These are phyloP conservation scores for Papilio elwesi DNA, from an alignment of 2,888 invertebrate species.

Conservation along the genomic window DNA sequence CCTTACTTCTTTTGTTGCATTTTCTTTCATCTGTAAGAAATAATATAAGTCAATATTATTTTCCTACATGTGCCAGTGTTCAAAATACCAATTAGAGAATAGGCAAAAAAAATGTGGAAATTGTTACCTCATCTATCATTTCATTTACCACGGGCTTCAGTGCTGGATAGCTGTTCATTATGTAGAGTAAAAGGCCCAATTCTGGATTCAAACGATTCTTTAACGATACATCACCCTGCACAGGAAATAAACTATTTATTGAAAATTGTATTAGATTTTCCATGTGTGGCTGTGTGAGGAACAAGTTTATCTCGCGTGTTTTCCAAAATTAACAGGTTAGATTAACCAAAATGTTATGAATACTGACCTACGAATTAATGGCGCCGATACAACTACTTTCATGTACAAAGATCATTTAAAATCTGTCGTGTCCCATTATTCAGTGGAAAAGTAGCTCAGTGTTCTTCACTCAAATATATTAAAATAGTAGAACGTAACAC, in stretches of 20 bases:
- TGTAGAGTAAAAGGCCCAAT: constrained; percentile 72
- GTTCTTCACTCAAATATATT: neutral
- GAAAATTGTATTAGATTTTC: neutral
- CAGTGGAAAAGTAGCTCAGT: too few species aligned
- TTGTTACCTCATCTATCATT: constrained; percentile 64
- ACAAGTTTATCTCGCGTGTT: too few species aligned
- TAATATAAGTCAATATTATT: neutral
- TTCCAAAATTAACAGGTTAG: too few species aligned
- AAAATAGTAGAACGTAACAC: constrained; percentile 41
- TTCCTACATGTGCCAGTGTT: neutral
- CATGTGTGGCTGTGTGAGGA: too few species aligned
- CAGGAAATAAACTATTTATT: neutral
- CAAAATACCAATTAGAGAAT: too few species aligned
- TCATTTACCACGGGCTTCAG: constrained; percentile 63
- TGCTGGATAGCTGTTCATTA: constrained; percentile 72
- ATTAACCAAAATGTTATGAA: too few species aligned
- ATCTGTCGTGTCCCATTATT: too few species aligned
- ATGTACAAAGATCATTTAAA: too few species aligned
- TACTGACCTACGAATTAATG: too few species aligned
- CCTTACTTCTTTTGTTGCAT: constrained; percentile 45
- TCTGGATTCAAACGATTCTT: constrained; percentile 76
- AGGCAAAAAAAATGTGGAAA: neutral
- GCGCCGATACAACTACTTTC: too few species aligned
- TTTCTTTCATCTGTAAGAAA: constrained; percentile 56
- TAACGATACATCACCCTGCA: constrained; percentile 68